These are phyloP conservation scores for Pycnomerus fuliginosus DNA, from an alignment of 2,888 invertebrate genomes.

Conservation along the genomic window DNA sequence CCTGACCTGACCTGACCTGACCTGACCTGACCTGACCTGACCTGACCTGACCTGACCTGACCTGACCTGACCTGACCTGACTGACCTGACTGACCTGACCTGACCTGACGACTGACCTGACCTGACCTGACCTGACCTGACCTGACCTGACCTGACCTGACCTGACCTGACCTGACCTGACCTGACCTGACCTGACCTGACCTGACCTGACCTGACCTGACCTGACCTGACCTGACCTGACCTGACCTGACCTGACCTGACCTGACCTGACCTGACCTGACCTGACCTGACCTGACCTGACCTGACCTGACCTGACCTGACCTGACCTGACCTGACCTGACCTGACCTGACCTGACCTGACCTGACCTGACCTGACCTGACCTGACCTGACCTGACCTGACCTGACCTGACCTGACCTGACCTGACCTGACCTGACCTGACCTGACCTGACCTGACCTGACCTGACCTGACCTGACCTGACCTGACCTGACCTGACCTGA, in stretches of 20 bases:
- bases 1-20: slow-evolving; percentile 9
- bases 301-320: slow-evolving; percentile 15
- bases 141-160: slow-evolving; percentile 15
- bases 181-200: slow-evolving; percentile 15
- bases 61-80: slow-evolving; percentile 9
- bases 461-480: slow-evolving; percentile 15
- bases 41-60: slow-evolving; percentile 9
- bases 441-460: slow-evolving; percentile 15
- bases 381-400: slow-evolving; percentile 15
- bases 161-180: slow-evolving; percentile 15
- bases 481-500: slow-evolving; percentile 15
- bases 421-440: slow-evolving; percentile 15
- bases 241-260: slow-evolving; percentile 15
- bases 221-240: slow-evolving; percentile 15
- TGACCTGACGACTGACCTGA: slow-evolving; percentile 11
- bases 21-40: slow-evolving; percentile 9
- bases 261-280: slow-evolving; percentile 15
- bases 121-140: slow-evolving; percentile 15
- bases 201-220: slow-evolving; percentile 15
- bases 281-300: slow-evolving; percentile 15
- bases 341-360: slow-evolving; percentile 15
- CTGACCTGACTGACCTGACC: slow-evolving; percentile 9
- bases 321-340: slow-evolving; percentile 15
- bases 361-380: slow-evolving; percentile 15
- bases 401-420: slow-evolving; percentile 15